These are phyloP conservation scores for Geophilus truncorum DNA, from an alignment of 2,888 invertebrate genomes.

Conservation along the genomic window DNA sequence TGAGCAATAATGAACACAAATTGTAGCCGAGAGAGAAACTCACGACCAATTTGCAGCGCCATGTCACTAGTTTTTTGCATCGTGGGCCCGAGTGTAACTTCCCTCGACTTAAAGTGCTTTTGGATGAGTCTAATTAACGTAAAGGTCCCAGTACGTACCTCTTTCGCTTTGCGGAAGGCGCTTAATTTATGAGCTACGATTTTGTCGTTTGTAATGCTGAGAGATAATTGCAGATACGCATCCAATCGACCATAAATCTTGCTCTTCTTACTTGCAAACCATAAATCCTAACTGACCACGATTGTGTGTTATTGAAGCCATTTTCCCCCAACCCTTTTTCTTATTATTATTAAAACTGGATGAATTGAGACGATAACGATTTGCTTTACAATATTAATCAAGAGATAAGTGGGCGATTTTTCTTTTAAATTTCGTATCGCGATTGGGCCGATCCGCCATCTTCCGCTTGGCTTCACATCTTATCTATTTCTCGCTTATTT, in stretches of 20 bases:
- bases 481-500: not conserved
- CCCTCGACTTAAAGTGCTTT: not conserved
- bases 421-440: not conserved
- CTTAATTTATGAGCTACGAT: constrained; percentile 25
- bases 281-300: not conserved
- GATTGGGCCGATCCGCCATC: not conserved
- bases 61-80: not conserved
- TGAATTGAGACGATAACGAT: not conserved
- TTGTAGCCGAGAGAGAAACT: constrained; percentile 16
- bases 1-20: constrained; percentile 25
- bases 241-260: constrained; percentile 28
- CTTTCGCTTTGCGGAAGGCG: not conserved
- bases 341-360: not conserved
- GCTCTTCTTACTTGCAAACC: not conserved
- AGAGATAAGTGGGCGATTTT: not conserved
- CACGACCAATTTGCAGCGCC: not conserved
- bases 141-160: not conserved
- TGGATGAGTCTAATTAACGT: constrained; percentile 14
- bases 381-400: not conserved
- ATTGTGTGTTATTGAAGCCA: not conserved
- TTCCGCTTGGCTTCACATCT: constrained; percentile 15
- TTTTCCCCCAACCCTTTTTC: not conserved
- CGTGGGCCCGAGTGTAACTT: not conserved
- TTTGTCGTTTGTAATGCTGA: constrained; percentile 7
- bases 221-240: constrained; percentile 30